Conservation (phyloP, 92 coral and sea anemone genomes). For the Zoanthus gigantus region DNA sequence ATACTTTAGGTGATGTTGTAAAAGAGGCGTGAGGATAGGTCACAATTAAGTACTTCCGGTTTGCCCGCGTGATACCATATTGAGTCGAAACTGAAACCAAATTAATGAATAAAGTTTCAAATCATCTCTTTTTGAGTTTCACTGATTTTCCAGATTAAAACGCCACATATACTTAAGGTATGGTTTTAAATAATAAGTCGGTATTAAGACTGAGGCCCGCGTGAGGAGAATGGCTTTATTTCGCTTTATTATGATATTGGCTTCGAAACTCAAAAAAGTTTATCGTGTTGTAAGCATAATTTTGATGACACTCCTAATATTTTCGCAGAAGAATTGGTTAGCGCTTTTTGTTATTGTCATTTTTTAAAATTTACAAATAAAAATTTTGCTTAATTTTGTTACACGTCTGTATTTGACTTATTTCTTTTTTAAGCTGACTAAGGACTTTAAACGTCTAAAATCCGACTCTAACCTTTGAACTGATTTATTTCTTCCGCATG, state of each 20-base stretch:
- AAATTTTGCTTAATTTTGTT: neutral
- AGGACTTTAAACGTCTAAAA: neutral
- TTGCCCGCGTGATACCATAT: neutral
- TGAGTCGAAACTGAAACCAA: conserved; percentile 1
- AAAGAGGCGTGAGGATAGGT: neutral
- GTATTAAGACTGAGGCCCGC: no score
- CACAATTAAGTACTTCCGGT: neutral
- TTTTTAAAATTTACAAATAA: neutral
- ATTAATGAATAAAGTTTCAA: neutral
- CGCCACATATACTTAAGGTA: neutral
- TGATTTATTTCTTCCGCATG: neutral
- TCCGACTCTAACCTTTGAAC: neutral
- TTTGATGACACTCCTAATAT: neutral
- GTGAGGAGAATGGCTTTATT: neutral
- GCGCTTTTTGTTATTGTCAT: neutral
- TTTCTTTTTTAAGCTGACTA: neutral
- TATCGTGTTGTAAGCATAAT: neutral
- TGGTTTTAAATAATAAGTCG: no score
- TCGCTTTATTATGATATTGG: neutral
- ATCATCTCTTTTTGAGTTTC: neutral
- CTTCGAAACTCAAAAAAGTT: neutral
- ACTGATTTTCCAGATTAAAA: neutral
- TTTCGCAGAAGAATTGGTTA: neutral
- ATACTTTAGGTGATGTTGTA: neutral
- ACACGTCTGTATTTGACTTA: neutral